Conservation (phyloP, 2,888 invertebrate species). For the Hypena proboscidalis region DNA sequence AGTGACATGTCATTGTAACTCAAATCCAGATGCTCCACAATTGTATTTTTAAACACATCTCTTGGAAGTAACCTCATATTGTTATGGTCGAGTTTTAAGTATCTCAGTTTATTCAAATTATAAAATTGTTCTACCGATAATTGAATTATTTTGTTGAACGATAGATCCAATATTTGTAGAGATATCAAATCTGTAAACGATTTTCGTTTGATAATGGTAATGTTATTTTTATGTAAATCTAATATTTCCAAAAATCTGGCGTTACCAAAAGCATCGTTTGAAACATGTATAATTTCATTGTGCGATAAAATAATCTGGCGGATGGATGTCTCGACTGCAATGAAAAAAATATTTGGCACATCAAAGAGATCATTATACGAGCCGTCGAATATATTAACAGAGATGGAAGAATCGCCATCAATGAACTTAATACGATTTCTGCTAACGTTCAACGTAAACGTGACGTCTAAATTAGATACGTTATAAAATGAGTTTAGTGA, state of each 20-base stretch:
- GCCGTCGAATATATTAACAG: conserved; percentile 89
- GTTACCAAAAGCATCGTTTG: conserved; percentile 90
- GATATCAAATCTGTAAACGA: conserved; percentile 91
- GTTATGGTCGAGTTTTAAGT: conserved; percentile 90
- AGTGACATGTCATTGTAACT: conserved; percentile 91
- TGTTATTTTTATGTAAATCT: conserved; percentile 90
- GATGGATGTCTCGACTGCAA: conserved; percentile 87
- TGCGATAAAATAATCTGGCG: conserved; percentile 89
- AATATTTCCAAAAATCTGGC: conserved; percentile 89
- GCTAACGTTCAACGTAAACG: conserved; percentile 91
- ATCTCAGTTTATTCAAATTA: conserved; percentile 89
- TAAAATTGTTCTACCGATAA: conserved; percentile 93
- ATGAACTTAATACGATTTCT: conserved; percentile 86
- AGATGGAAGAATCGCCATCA: conserved; percentile 81
- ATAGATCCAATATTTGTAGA: conserved; percentile 92
- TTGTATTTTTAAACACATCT: conserved; percentile 92
- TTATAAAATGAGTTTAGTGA: conserved; percentile 89
- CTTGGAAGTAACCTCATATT: conserved; percentile 90
- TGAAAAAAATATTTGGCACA: conserved; percentile 88
- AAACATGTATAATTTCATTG: conserved; percentile 89
- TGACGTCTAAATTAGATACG: conserved; percentile 87
- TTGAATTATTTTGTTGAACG: conserved; percentile 90
- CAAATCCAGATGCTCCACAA: conserved; percentile 92
- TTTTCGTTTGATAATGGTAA: conserved; percentile 89
- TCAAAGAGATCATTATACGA: conserved; percentile 88